phyloP scores from a whole-genome alignment of 2,888 invertebrate species.

The Sylvicola cinctus region DNA sequence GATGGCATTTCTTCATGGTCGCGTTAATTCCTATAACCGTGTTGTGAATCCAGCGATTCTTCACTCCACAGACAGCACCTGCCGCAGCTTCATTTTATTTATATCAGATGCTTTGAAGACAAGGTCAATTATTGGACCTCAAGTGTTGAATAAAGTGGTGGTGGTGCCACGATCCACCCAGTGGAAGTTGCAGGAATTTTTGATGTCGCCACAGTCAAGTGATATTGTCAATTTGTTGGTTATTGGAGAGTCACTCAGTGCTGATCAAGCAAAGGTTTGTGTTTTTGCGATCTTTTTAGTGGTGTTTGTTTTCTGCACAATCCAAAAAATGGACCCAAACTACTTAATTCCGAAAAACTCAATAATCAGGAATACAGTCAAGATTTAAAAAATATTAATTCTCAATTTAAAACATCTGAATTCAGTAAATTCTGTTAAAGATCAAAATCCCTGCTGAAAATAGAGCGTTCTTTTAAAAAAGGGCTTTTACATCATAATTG shows the following conservation, averaged over 20 bases:
- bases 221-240: conserved; percentile 49
- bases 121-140: conserved; percentile 35
- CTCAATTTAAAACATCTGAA: not conserved
- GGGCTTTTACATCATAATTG: too few relatives aligned
- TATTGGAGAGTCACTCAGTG: conserved; percentile 41
- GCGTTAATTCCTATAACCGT: conserved; percentile 29
- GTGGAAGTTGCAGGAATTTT: conserved; percentile 53
- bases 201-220: conserved; percentile 36
- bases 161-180: conserved; percentile 48
- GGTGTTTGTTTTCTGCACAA: too few relatives aligned
- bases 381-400: too few relatives aligned
- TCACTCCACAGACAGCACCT: conserved; percentile 23
- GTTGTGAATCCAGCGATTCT: conserved; percentile 27
- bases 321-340: too few relatives aligned
- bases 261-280: conserved; percentile 28
- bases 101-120: conserved; percentile 39
- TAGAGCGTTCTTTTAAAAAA: too few relatives aligned
- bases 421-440: too few relatives aligned
- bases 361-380: too few relatives aligned
- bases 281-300: too few relatives aligned
- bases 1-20: conserved; percentile 37
- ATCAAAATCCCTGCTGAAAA: too few relatives aligned
- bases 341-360: too few relatives aligned
- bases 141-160: conserved; percentile 39
- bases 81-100: conserved; percentile 44